phyloP scores from a whole-genome alignment of 2,113 vertebrate genomes.

The Heterotis niloticus region DNA sequence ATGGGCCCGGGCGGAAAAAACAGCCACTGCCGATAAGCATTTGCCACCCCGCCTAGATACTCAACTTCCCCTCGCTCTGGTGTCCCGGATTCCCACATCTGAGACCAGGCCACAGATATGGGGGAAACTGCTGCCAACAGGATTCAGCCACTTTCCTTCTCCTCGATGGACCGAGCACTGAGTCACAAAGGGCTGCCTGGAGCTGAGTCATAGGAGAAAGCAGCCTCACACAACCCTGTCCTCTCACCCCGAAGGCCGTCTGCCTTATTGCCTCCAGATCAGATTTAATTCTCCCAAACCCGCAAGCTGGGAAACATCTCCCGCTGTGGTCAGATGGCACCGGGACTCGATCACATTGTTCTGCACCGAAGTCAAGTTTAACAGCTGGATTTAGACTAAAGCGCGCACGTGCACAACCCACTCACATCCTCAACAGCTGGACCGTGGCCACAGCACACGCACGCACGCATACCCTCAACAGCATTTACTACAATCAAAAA shows the following conservation, averaged over 20 bases:
- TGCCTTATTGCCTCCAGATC: not conserved
- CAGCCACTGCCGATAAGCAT: constrained; percentile 23
- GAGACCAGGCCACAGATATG: constrained; percentile 37
- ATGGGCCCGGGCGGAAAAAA: not conserved
- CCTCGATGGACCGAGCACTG: constrained; percentile 34
- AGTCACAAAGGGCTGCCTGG: constrained; percentile 37
- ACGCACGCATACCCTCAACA: not conserved
- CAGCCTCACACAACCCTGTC: not conserved
- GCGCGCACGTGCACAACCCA: too few relatives aligned
- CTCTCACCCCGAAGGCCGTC: too few relatives aligned
- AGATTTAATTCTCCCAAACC: not conserved
- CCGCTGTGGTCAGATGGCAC: not conserved
- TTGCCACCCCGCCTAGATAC: constrained; percentile 30
- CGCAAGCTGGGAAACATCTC: not conserved
- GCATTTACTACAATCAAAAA: not conserved
- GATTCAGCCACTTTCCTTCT: constrained; percentile 45
- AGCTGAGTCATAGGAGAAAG: not conserved
- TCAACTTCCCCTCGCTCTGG: constrained; percentile 34
- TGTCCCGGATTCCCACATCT: constrained; percentile 44
- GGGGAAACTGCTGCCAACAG: constrained; percentile 49
- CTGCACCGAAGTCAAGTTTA: not conserved
- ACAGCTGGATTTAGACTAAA: too few relatives aligned
- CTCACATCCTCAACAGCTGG: too few relatives aligned
- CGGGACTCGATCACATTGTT: not conserved
- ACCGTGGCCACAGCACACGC: not conserved